Evolutionary conservation across 2,888 invertebrate species (phyloP).

Genomic region (Holacanthella duospinosa): DNA sequence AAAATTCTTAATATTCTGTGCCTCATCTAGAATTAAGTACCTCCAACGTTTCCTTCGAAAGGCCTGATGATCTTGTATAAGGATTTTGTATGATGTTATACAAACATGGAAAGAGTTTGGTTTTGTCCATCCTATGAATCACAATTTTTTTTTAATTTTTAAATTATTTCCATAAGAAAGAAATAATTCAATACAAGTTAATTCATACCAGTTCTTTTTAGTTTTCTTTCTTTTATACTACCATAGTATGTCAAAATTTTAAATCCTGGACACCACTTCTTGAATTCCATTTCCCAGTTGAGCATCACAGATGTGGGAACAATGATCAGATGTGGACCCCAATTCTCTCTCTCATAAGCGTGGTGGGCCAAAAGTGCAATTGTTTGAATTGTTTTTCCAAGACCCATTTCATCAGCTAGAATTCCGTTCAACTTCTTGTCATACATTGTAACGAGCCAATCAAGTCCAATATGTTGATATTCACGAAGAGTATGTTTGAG

Average conservation of each 20-base stretch:
- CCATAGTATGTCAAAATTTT: slow-evolving; percentile 99
- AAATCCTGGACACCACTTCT: slow-evolving; percentile 99
- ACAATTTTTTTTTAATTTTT: not conserved
- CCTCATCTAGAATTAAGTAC: slow-evolving; percentile 94
- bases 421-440: slow-evolving; percentile 81
- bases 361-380: slow-evolving; percentile 87
- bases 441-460: slow-evolving; percentile 94
- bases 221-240: slow-evolving; percentile 83
- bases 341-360: slow-evolving; percentile 80
- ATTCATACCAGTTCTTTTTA: slow-evolving; percentile 58
- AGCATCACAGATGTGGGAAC: slow-evolving; percentile 99
- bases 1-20: slow-evolving; percentile 99
- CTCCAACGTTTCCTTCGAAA: slow-evolving; percentile 97
- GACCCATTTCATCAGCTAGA: slow-evolving; percentile 71
- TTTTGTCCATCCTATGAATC: slow-evolving; percentile 74
- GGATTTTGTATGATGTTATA: slow-evolving; percentile 94
- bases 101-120: slow-evolving; percentile 97
- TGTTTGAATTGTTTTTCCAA: slow-evolving; percentile 95
- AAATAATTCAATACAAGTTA: too few species aligned
- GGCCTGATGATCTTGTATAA: slow-evolving; percentile 95
- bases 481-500: slow-evolving; percentile 81
- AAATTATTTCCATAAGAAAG: too few species aligned
- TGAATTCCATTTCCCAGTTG: slow-evolving; percentile 99
- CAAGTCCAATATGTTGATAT: slow-evolving; percentile 93
- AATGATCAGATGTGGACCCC: slow-evolving; percentile 98